Evolutionary conservation across 2,888 invertebrate genomes (phyloP), one percentile per base, ranked within the genome.

Genomic region (Cylindroiulus punctatus): DNA sequence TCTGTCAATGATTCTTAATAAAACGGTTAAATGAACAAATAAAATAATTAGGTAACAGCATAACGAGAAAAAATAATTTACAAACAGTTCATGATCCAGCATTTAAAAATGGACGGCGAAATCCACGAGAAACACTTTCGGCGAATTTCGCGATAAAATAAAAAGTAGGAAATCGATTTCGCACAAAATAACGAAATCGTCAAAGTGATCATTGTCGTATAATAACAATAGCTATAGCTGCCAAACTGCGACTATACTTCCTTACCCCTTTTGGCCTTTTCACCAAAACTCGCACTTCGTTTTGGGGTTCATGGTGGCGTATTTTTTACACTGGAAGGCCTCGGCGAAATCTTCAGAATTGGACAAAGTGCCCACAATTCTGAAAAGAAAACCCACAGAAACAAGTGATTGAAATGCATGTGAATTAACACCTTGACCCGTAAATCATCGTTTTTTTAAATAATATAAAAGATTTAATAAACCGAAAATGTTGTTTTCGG

Each of bases 261-360:
- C 30, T 30, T 30, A 30, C 30, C 76, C 30, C 3, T 0, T 26
- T 26, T 83, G 22, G 82, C 30, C 3, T 0, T 26, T 26, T 83
- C 42, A 86, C 86, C 86, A 86, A 32, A 86, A 86, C 8, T 82
- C 17, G 90, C 96, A 96, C 90, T 96, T 96, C 47, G 88, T 86
- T 22, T 90, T 90, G 0, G 96, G 96, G 91, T 96, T 96, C 96
- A 96, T 96, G 0, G 94, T 94, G 1, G 94, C 93, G n/a, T 94
- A 94, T 0, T 91, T 90, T 0, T 94, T 93, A 89, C 96, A 96
- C 3, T 92, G 91, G 89, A 94, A 96, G 88, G 94, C 95, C 85
- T 93, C 91, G 0, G 96, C 93, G 89, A 96, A 96, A 88, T 96
- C 96, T 88, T 93, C 92, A 0, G 94, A 95, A 90, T 96, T 96